Evolutionary conservation across 2,797 vertebrate species (phyloP), one percentile per base, ranked within the genome.

Genomic region (Chaenodraco wilsoni): DNA sequence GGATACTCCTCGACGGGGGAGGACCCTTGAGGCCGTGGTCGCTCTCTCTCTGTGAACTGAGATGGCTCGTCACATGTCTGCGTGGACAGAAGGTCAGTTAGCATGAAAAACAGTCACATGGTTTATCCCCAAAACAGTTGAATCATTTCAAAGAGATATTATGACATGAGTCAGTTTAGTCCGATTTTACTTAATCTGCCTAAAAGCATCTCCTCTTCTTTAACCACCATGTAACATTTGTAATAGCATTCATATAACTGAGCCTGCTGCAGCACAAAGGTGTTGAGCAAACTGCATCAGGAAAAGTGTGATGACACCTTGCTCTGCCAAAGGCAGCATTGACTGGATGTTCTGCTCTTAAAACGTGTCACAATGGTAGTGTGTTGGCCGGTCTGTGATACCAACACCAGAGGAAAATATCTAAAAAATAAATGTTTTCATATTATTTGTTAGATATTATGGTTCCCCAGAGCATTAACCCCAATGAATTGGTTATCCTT

Each of bases 21-120:
- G 16, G 98, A 99, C 69, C 98, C 98, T 78, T 99, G 98, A 43
- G 98, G 98, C 5, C 97, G 95, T 16, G 98, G 98, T 74, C 98
- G 92, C 74, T 98, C 92, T 76, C 86, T 93, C 91, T 97, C 97
- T 86, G 91, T 84, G 79, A 93, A 89, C 84, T 93, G 92, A 74
- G 93, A 61, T 10, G 95, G 91, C 68, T 96, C 96, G 55, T 96
- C 96, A 69, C 94, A 95, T 88, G 94, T 90, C 98, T 99, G 89
- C 9, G 5, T 15, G 44, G 58, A 79, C 41, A 79, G 1, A 45
- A 41, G 80, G 76, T 74, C 66, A 57, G 83, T 65, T 48, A 75
- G 27, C 37, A 66, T 14, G 0, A 43, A 27, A 49, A 72, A 59
- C 44, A 45, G 40, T 58, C 43, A 54, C 68, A 2, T 21, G 27